Conservation (phyloP, 2,888 invertebrate genomes). For the Megaustenia siamemsis region DNA sequence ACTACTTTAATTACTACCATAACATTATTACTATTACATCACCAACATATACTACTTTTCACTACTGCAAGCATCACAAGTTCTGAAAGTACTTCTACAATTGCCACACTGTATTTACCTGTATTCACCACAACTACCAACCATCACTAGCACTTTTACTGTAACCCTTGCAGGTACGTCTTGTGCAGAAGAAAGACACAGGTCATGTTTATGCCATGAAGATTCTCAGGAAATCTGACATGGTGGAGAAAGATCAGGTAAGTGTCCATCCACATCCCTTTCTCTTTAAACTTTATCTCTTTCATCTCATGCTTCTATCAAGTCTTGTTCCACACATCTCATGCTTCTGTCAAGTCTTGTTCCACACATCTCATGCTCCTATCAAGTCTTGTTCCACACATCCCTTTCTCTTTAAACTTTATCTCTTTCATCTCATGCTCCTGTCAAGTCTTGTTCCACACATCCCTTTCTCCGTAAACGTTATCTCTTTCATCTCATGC, state of each 20-base stretch:
- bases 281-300: not conserved
- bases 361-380: not conserved
- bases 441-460: not conserved
- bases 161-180: slow-evolving; percentile 89
- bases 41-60: too few species aligned
- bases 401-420: not conserved
- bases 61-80: too few species aligned
- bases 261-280: not conserved
- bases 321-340: not conserved
- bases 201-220: slow-evolving; percentile 99
- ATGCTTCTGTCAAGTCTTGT: not conserved
- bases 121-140: too few species aligned
- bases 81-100: too few species aligned
- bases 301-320: not conserved
- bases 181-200: slow-evolving; percentile 99
- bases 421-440: not conserved
- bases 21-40: too few species aligned
- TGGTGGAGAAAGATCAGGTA: slow-evolving; percentile 98
- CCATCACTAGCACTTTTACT: too few species aligned
- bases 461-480: too few species aligned
- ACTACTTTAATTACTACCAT: too few species aligned
- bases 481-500: too few species aligned
- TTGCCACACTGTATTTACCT: too few species aligned
- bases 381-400: not conserved
- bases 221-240: slow-evolving; percentile 98